Evolutionary conservation across 2,888 invertebrate species (phyloP).

Genomic region (Tenthredo notha): DNA sequence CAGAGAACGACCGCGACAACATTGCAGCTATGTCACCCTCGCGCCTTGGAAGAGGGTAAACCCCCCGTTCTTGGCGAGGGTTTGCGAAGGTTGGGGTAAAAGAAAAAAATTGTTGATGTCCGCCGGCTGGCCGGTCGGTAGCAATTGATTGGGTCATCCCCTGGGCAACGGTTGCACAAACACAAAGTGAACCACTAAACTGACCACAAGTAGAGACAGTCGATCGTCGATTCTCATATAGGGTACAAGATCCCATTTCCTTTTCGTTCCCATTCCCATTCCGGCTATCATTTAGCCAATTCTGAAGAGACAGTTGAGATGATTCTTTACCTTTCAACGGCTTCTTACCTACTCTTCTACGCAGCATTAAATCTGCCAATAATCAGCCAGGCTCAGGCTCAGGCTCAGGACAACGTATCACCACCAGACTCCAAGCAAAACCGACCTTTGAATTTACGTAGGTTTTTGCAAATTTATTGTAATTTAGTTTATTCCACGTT

Average conservation of each 20-base stretch:
- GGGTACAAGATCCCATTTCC: not conserved
- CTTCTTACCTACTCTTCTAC: not conserved
- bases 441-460: constrained; percentile 41
- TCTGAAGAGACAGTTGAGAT: not conserved
- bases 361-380: not conserved
- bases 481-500: not conserved
- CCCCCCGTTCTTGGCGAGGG: constrained; percentile 6
- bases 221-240: constrained; percentile 35
- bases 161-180: constrained; percentile 76
- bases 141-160: constrained; percentile 76
- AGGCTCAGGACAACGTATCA: constrained; percentile 1
- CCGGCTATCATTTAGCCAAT: not conserved
- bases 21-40: not conserved
- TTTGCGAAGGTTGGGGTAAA: constrained; percentile 3
- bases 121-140: constrained; percentile 53
- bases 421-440: not conserved
- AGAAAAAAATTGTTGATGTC: constrained; percentile 46
- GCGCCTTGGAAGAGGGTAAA: constrained; percentile 12
- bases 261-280: not conserved
- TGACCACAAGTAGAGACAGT: constrained; percentile 48
- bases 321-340: not conserved
- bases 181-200: constrained; percentile 63
- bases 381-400: not conserved
- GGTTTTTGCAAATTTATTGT: constrained; percentile 1
- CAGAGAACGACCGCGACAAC: constrained; percentile 24